phyloP scores from a whole-genome alignment of 1,140 invertebrate genomes.

The Macrobrachium rosenbergii region DNA sequence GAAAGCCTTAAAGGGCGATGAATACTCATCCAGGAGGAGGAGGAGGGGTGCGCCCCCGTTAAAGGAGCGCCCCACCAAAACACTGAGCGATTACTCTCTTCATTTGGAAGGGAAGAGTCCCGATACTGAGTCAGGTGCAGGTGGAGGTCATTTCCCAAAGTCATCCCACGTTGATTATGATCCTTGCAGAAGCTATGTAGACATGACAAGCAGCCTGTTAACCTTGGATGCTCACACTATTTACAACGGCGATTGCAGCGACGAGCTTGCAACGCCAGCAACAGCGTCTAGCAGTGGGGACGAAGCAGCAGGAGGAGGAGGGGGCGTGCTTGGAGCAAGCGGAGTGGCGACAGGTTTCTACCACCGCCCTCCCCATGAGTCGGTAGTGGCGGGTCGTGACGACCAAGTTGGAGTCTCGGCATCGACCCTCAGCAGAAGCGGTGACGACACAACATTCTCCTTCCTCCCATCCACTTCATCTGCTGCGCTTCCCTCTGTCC shows the following conservation, averaged over 20 bases:
- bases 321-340: slow-evolving; percentile 3
- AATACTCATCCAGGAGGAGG: not conserved
- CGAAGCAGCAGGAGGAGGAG: too few species aligned
- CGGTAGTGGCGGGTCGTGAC: not conserved
- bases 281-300: too few species aligned
- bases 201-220: too few species aligned
- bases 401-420: not conserved
- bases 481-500: slow-evolving; percentile 3
- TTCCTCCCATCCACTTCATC: not conserved
- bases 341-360: not conserved
- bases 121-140: too few species aligned
- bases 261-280: too few species aligned
- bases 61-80: not conserved
- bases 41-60: not conserved
- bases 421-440: slow-evolving; percentile 5
- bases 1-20: not conserved
- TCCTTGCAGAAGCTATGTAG: too few species aligned
- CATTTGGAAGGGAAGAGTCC: not conserved
- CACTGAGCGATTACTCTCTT: slow-evolving; percentile 1
- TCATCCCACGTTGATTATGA: too few species aligned
- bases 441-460: not conserved
- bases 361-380: not conserved
- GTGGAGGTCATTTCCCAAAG: too few species aligned
- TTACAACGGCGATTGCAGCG: too few species aligned
- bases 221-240: too few species aligned